phyloP scores from a whole-genome alignment of 2,113 vertebrate genomes.

The Oxygymnocypris stewartii region DNA sequence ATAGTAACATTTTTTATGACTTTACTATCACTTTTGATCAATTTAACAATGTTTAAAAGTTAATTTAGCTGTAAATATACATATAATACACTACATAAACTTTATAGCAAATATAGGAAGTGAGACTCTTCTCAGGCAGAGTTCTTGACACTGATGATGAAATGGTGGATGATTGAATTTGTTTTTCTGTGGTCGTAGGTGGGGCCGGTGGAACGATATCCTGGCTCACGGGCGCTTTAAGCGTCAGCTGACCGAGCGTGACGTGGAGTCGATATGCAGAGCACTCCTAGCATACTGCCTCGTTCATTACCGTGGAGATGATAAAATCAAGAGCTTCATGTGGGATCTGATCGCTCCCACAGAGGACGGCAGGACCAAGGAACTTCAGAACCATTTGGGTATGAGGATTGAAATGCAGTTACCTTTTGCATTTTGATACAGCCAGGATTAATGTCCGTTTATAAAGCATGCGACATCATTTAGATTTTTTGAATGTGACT shows the following conservation, averaged over 20 bases:
- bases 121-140: neutral
- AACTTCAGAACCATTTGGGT: constrained; percentile 96
- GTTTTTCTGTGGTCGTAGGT: constrained; percentile 72
- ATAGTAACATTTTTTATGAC: no score
- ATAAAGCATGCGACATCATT: neutral
- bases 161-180: neutral
- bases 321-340: constrained; percentile 99
- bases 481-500: neutral
- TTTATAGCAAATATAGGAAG: neutral
- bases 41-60: neutral
- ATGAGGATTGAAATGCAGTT: constrained; percentile 42
- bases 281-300: constrained; percentile 93
- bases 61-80: neutral
- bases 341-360: constrained; percentile 98
- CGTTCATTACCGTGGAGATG: constrained; percentile 95
- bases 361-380: constrained; percentile 90
- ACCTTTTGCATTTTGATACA: neutral
- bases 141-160: neutral
- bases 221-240: constrained; percentile 96
- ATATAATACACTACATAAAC: neutral
- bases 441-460: neutral
- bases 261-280: constrained; percentile 96
- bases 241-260: constrained; percentile 89
- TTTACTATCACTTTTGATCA: neutral
- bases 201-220: constrained; percentile 98